These are phyloP conservation scores for Botia almorhae DNA, from an alignment of 2,797 vertebrate genomes.

Conservation along the genomic window DNA sequence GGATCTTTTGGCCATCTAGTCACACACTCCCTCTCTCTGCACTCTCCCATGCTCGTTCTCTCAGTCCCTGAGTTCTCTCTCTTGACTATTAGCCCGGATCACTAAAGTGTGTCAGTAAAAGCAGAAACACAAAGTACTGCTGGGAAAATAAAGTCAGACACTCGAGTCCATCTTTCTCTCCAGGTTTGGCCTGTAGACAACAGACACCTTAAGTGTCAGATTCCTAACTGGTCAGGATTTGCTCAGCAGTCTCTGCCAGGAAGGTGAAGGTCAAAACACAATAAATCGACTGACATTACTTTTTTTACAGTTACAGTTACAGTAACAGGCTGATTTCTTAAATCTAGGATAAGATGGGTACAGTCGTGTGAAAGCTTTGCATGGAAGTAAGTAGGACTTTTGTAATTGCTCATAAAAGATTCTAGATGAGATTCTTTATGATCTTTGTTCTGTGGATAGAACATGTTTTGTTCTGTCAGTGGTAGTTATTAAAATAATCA, in stretches of 20 bases:
- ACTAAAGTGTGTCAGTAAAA: conserved; percentile 40
- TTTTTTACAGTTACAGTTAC: not conserved
- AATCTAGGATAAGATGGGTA: not conserved
- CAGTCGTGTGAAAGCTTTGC: not conserved
- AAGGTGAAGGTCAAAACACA: not conserved
- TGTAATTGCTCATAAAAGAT: not conserved
- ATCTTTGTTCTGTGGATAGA: not conserved
- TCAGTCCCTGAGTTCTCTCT: conserved; percentile 26
- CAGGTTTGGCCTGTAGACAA: conserved; percentile 9
- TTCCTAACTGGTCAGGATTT: not conserved
- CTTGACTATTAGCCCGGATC: conserved; percentile 43
- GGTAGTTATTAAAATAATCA: not conserved
- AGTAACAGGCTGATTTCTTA: not conserved
- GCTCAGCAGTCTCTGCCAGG: not conserved
- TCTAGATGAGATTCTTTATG: not conserved
- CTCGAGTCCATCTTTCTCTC: conserved; percentile 8
- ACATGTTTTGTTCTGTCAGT: conserved; percentile 8
- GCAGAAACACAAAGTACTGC: conserved; percentile 7
- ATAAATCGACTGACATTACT: not conserved
- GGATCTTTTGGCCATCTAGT: conserved; percentile 42
- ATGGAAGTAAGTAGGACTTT: not conserved
- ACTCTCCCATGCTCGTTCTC: not conserved
- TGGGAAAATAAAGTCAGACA: conserved; percentile 9
- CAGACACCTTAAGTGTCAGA: not conserved
- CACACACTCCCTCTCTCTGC: conserved; percentile 13